phyloP scores from a whole-genome alignment of 2,888 invertebrate species.

The Acrobasis suavella region DNA sequence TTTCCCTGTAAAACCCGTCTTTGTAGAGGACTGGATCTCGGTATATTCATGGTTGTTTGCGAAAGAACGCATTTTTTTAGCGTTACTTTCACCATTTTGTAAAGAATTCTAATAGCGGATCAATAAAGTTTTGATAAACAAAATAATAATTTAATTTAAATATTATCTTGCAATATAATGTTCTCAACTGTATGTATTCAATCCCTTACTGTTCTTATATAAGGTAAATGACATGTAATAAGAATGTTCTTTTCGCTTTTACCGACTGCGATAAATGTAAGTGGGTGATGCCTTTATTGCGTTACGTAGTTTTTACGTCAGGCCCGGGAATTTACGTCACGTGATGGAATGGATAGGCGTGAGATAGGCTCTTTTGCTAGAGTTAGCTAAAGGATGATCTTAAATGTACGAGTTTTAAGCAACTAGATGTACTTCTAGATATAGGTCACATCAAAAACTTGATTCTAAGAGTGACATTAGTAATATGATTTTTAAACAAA shows the following conservation, averaged over 20 bases:
- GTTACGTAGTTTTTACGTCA: slow-evolving; percentile 13
- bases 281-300: slow-evolving; percentile 16
- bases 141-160: no score
- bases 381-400: neutral
- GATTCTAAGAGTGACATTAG: no score
- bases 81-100: no score
- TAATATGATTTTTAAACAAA: no score
- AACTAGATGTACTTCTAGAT: neutral
- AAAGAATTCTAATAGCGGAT: no score
- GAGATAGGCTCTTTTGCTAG: neutral
- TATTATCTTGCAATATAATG: neutral
- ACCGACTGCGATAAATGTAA: slow-evolving; percentile 15
- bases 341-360: slow-evolving; percentile 8
- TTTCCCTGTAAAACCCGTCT: no score
- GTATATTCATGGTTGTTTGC: no score
- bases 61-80: no score
- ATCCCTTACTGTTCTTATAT: slow-evolving; percentile 3
- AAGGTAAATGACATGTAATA: slow-evolving; percentile 13
- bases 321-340: slow-evolving; percentile 2
- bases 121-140: no score
- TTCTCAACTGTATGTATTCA: neutral
- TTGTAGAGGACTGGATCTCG: no score
- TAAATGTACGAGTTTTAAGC: neutral
- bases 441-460: neutral
- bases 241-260: slow-evolving; percentile 14